These are phyloP conservation scores for Mayetiola destructor DNA, from an alignment of 2,888 invertebrate species.

Conservation along the genomic window DNA sequence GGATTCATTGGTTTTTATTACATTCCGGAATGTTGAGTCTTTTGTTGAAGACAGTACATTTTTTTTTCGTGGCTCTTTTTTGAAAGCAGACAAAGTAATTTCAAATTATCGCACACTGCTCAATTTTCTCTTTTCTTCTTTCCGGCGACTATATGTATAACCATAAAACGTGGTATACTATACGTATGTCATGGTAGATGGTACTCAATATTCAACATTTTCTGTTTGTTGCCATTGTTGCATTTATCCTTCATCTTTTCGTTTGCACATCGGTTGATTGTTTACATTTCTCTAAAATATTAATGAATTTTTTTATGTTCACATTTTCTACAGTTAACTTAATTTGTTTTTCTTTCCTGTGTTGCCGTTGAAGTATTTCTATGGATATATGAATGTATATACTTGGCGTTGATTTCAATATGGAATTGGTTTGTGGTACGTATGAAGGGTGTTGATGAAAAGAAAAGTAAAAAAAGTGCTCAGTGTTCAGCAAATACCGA, in stretches of 20 bases:
- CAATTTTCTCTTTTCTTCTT: constrained; percentile 1
- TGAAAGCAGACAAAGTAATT: constrained; percentile 12
- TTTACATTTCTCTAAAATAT: constrained; percentile 9
- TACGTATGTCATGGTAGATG: too few relatives aligned
- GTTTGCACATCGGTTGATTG: background rate
- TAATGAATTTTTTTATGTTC: constrained; percentile 11
- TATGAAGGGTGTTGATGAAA: too few relatives aligned
- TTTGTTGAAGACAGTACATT: too few relatives aligned
- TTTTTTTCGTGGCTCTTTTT: constrained; percentile 32
- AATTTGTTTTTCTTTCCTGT: constrained; percentile 12
- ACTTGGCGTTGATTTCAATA: constrained; percentile 3
- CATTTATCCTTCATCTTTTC: background rate
- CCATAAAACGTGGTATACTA: too few relatives aligned
- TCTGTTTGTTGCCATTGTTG: background rate
- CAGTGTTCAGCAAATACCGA: too few relatives aligned
- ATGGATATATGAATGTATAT: too few relatives aligned
- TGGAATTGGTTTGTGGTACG: constrained; percentile 2
- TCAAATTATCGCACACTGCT: constrained; percentile 9
- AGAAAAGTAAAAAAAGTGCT: too few relatives aligned
- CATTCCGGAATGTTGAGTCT: too few relatives aligned
- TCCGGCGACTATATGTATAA: too few relatives aligned
- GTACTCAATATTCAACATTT: too few relatives aligned
- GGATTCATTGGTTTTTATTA: too few relatives aligned
- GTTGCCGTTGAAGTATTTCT: background rate
- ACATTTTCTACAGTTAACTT: background rate